A percentile compares a stretch with the other conserved stretches of the same genome.
Evolutionary conservation across 2,797 vertebrate species (phyloP).

Genomic region (Coccyzus lansbergi): DNA sequence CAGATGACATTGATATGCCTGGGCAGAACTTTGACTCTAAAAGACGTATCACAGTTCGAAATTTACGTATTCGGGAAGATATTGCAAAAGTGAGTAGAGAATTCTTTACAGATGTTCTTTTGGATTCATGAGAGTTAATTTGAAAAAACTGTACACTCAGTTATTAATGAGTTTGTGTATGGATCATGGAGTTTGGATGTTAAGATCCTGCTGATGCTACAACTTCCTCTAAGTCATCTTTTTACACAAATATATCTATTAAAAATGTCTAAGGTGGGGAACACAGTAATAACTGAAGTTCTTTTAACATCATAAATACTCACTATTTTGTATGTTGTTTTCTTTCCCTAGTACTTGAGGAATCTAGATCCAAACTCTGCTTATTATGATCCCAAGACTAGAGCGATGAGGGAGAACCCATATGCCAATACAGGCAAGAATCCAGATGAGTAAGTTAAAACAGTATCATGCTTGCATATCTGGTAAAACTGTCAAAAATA

Average conservation of each 20-base stretch:
- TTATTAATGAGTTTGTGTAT: neutral
- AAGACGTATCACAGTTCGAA: conserved; percentile 95
- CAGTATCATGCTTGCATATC: neutral
- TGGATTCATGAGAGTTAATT: neutral
- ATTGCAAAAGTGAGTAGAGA: conserved; percentile 90
- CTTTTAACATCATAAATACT: neutral
- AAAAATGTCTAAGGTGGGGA: neutral
- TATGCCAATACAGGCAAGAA: conserved; percentile 96
- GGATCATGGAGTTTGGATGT: neutral
- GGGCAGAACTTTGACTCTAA: conserved; percentile 99
- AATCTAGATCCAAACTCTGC: conserved; percentile 98
- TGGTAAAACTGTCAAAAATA: neutral
- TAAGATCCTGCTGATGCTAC: neutral
- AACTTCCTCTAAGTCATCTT: neutral
- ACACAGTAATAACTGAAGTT: neutral
- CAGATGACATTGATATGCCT: conserved; percentile 99
- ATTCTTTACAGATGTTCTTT: neutral
- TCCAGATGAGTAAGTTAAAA: conserved; percentile 91
- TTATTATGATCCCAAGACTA: conserved; percentile 98
- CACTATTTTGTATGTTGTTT: neutral
- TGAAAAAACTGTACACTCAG: rapidly evolving
- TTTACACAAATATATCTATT: neutral
- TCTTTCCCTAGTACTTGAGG: conserved; percentile 87
- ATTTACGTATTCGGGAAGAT: conserved; percentile 96
- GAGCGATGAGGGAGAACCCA: conserved; percentile 98